A percentile compares a stretch with the other conserved stretches of the same genome.
Evolutionary conservation across 2,888 invertebrate species (phyloP).

Genomic region (Cephus sareptanus): DNA sequence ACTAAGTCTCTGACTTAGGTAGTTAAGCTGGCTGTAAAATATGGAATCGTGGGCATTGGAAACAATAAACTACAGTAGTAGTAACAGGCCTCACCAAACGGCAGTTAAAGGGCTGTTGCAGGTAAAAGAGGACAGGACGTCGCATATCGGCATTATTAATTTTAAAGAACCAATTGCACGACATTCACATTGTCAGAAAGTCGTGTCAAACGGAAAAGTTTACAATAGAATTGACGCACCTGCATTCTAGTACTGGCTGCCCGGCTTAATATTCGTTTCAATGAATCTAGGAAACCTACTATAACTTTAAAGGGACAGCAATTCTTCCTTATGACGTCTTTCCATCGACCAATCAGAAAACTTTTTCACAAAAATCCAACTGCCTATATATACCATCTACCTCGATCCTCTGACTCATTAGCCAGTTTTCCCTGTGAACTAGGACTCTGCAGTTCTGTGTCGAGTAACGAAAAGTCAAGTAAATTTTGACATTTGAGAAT

Average conservation of each 20-base stretch:
- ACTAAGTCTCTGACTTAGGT: not conserved
- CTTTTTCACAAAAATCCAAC: not conserved
- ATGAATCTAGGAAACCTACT: not conserved
- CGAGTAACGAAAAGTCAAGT: not conserved
- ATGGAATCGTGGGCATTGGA: not conserved
- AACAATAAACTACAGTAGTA: not conserved
- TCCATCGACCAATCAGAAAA: not conserved
- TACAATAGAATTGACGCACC: not conserved
- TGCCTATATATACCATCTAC: not conserved
- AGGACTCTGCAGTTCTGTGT: not conserved
- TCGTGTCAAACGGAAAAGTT: not conserved
- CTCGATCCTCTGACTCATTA: not conserved
- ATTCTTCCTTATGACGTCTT: not conserved
- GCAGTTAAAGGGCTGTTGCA: not conserved
- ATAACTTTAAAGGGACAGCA: not conserved
- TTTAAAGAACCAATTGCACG: not conserved
- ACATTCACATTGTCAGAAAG: not conserved
- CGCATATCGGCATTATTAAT: not conserved
- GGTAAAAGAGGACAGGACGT: not conserved
- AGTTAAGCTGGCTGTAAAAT: not conserved
- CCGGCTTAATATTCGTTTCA: not conserved
- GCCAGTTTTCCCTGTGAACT: not conserved
- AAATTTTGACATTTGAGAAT: not conserved
- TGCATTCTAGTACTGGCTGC: not conserved
- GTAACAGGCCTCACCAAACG: not conserved